phyloP scores from a whole-genome alignment of 2,888 invertebrate species.

The Leucania comma region DNA sequence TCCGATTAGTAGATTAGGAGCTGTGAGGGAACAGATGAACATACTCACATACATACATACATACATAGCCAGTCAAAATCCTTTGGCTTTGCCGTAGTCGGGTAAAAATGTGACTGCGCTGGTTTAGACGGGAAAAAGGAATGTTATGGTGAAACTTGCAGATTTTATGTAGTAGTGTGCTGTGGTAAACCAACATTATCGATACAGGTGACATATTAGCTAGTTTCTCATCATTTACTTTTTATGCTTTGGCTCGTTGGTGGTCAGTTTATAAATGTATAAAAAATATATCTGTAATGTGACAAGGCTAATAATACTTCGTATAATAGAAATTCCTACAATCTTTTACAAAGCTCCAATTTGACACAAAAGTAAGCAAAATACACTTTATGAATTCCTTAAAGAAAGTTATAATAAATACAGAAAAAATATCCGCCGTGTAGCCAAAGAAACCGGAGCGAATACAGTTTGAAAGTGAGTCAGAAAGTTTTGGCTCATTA shows the following conservation, averaged over 20 bases:
- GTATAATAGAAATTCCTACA: not conserved
- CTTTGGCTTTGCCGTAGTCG: no score
- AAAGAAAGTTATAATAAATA: constrained; percentile 54
- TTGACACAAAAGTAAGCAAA: constrained; percentile 29
- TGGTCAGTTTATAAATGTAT: not conserved
- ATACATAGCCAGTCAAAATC: no score
- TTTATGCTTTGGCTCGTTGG: not conserved
- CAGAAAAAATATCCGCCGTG: constrained; percentile 35
- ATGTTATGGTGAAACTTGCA: not conserved
- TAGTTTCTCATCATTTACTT: not conserved
- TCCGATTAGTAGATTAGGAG: no score
- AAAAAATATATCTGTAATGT: not conserved
- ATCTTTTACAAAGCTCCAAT: constrained; percentile 5
- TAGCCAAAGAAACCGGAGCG: constrained; percentile 23
- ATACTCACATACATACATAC: no score
- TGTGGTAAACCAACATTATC: not conserved
- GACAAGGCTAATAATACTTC: not conserved
- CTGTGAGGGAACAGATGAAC: no score
- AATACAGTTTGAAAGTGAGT: constrained; percentile 50
- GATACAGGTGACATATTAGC: not conserved
- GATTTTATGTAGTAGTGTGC: not conserved
- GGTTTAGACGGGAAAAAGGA: no score
- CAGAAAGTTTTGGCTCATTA: constrained; percentile 56
- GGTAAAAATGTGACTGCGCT: no score
- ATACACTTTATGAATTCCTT: constrained; percentile 20